A percentile compares a stretch with the other conserved stretches of the same genome.
Conservation (phyloP, 2,113 vertebrate genomes). For the Grantiella picta region DNA sequence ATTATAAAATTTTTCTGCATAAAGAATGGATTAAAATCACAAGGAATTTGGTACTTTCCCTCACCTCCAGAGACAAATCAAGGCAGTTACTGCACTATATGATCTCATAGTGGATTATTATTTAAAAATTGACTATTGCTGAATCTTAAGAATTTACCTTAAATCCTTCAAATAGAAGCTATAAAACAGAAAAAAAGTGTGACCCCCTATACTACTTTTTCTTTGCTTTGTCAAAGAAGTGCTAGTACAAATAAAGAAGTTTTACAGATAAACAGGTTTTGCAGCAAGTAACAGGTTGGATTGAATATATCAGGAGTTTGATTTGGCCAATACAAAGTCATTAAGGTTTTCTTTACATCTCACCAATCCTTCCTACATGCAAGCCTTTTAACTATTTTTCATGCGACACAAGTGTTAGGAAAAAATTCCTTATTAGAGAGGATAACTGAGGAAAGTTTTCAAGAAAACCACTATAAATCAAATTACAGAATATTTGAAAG, state of each 20-base stretch:
- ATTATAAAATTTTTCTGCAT: background rate
- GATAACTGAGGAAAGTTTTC: background rate
- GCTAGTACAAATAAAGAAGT: background rate
- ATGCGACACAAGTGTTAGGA: background rate
- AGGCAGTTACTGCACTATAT: background rate
- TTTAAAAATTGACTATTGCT: background rate
- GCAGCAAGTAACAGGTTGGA: background rate
- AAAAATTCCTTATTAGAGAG: background rate
- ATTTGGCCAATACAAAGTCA: background rate
- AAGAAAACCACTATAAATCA: background rate
- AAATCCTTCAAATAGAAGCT: background rate
- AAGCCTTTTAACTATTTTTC: background rate
- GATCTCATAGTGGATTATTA: background rate
- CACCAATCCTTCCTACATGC: background rate
- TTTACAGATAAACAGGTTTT: background rate
- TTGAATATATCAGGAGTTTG: background rate
- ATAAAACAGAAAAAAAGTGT: background rate
- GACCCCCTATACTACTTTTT: background rate
- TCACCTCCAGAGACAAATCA: background rate
- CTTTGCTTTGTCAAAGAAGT: background rate
- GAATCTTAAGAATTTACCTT: background rate
- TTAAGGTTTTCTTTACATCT: background rate
- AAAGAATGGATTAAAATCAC: background rate
- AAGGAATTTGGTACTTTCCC: background rate
- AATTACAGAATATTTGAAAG: background rate